Conservation (phyloP, 2,888 invertebrate species). For the Temnothorax rugatulus region DNA sequence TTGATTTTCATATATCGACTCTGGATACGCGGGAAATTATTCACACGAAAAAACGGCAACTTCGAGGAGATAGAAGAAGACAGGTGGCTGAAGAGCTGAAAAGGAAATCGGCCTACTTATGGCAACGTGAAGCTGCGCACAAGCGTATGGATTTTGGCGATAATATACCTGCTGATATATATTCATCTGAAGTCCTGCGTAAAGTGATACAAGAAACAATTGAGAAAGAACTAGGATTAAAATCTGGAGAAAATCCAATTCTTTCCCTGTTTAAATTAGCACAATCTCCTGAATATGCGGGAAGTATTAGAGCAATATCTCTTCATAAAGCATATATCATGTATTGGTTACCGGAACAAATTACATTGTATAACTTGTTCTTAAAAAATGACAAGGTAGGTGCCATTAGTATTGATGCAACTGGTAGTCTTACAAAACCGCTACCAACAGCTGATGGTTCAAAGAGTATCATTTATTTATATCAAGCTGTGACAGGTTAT, state of each 20-base stretch:
- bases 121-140: constrained; percentile 61
- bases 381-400: constrained; percentile 10
- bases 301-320: constrained; percentile 49
- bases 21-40: constrained; percentile 62
- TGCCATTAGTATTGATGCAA: constrained; percentile 71
- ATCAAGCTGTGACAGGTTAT: constrained; percentile 65
- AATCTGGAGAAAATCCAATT: constrained; percentile 52
- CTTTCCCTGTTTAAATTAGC: constrained; percentile 53
- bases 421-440: constrained; percentile 65
- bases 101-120: constrained; percentile 60
- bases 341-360: constrained; percentile 67
- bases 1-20: constrained; percentile 60
- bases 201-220: constrained; percentile 57
- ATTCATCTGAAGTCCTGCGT: constrained; percentile 49
- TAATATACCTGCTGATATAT: constrained; percentile 55
- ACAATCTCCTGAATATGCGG: constrained; percentile 53
- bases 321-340: constrained; percentile 60
- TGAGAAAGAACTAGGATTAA: constrained; percentile 39
- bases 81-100: constrained; percentile 59
- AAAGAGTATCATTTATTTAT: constrained; percentile 66
- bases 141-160: constrained; percentile 65
- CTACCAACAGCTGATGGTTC: constrained; percentile 57
- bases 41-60: constrained; percentile 61
- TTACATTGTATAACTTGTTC: constrained; percentile 58
- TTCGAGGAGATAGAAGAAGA: constrained; percentile 49